Base-by-base conservation (phyloP, 1,140 invertebrate species). In the Pinna nobilis region DNA sequence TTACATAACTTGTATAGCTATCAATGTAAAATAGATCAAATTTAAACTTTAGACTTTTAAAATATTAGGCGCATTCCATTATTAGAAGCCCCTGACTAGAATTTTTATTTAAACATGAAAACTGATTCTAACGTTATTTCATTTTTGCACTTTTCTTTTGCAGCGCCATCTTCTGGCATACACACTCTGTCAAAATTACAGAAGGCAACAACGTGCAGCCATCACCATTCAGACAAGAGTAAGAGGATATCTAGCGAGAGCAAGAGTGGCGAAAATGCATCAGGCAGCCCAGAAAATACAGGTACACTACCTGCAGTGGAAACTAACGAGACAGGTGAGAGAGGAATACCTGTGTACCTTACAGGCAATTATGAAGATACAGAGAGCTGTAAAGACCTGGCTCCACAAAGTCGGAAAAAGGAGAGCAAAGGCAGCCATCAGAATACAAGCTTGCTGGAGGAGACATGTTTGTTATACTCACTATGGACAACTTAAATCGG, bases 331-430 rank as follows among this genome's bases (percentile, higher is more conserved):
- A 44, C 39, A 44, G n/a, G n/a, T n/a, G n/a, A 44, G 39, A n/a
- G n/a, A 44, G 39, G 39, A 44, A n/a, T 44, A 11, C n/a, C 9
- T 44, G n/a, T 9, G n/a, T 11, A 44, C 39, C 39, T 11, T 39
- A 49, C n/a, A 61, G 32, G 68, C 80, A 65, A 72, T 63, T 7
- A 67, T 76, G 44, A 69, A 23, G 49, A 79, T 83, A 28, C 83
- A 84, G 72, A 61, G 35, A 0, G 51, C 53, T 15, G 74, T 59
- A 23, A 30, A 76, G 23, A 66, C 23, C n/a, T 33, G 35, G 47
- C 60, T 32, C 33, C 53, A 3, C 9, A 23, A 59, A 37, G 23
- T 37, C 18, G 9, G 39, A 9, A 49, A 18, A 3, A 1, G 18
- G 30, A 61, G 25, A 50, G 33, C 30, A 61, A 23, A 50, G 13